These are phyloP conservation scores for Hyposoter dolosus DNA, from an alignment of 2,888 invertebrate genomes.

Conservation along the genomic window DNA sequence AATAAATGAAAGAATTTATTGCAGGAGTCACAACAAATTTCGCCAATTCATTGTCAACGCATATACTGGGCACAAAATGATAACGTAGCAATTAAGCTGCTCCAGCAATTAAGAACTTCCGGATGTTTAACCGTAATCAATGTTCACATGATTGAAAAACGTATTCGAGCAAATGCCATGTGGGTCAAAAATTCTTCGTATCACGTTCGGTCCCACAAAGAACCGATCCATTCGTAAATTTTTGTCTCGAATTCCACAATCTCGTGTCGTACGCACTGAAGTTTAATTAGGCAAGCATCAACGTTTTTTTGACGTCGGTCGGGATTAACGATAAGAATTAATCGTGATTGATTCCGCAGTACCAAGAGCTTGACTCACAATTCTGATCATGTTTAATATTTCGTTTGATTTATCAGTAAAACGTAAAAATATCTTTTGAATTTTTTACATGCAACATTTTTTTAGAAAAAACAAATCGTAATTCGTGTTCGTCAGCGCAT, in stretches of 20 bases:
- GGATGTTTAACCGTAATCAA: background rate
- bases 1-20: background rate
- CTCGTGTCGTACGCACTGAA: slow-evolving; percentile 1
- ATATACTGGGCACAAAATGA: background rate
- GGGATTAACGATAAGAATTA: slow-evolving; percentile 14
- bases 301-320: background rate
- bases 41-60: background rate
- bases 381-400: background rate
- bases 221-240: background rate
- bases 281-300: background rate
- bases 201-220: background rate
- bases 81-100: background rate
- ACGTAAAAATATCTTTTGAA: background rate
- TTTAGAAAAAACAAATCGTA: background rate
- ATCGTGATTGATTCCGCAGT: background rate
- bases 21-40: background rate
- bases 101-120: background rate
- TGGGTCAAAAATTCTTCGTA: slow-evolving; percentile 12
- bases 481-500: background rate
- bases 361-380: background rate
- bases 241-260: slow-evolving; percentile 3
- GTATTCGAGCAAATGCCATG: slow-evolving; percentile 4
- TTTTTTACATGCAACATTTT: background rate
- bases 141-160: background rate
- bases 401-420: background rate